Evolutionary conservation across 2,113 vertebrate species (phyloP).

Genomic region (Corynorhinus townsendii): DNA sequence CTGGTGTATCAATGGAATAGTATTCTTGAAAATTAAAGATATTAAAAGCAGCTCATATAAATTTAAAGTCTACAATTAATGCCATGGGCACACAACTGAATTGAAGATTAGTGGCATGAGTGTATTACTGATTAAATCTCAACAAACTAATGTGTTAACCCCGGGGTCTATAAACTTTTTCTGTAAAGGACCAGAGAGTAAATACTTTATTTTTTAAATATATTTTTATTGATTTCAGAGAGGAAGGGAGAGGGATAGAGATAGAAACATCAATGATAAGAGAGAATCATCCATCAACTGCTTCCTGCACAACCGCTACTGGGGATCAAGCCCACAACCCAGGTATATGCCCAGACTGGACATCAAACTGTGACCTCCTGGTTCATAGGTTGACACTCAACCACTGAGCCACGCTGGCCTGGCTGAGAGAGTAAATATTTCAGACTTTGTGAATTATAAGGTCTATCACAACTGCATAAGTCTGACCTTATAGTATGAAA

Average conservation of each 20-base stretch:
- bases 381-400: too few relatives aligned
- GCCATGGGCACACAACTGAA: neutral
- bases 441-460: neutral
- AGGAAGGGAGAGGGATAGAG: too few relatives aligned
- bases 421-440: neutral
- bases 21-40: slow-evolving; percentile 15
- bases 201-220: neutral
- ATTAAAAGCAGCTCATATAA: neutral
- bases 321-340: too few relatives aligned
- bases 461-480: neutral
- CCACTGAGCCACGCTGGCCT: too few relatives aligned
- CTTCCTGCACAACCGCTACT: too few relatives aligned
- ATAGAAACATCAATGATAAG: too few relatives aligned
- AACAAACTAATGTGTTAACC: neutral
- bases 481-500: neutral
- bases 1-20: neutral
- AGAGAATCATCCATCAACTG: too few relatives aligned
- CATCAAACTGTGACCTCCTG: too few relatives aligned
- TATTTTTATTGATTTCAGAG: too few relatives aligned
- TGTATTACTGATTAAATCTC: neutral
- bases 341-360: too few relatives aligned
- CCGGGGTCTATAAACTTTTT: neutral
- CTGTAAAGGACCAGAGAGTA: neutral
- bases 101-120: neutral
- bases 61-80: neutral